Evolutionary conservation across 2,888 invertebrate genomes (phyloP).

Genomic region (Linyphia triangularis): DNA sequence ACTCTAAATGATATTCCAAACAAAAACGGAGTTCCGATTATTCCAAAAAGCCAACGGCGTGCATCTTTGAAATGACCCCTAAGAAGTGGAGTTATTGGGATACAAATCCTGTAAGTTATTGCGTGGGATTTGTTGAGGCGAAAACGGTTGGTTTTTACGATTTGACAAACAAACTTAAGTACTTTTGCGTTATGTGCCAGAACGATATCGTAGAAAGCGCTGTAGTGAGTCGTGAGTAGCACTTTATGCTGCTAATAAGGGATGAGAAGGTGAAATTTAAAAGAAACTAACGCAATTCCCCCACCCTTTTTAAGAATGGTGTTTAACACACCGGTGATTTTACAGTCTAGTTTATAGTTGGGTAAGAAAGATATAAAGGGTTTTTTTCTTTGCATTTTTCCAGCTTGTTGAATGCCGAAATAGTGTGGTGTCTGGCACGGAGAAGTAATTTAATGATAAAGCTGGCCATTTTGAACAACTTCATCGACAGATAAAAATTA

Average conservation of each 20-base stretch:
- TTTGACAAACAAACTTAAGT: slow-evolving; percentile 63
- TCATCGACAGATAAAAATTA: too few species aligned
- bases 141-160: slow-evolving; percentile 30
- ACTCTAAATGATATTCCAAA: not conserved
- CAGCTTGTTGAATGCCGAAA: too few species aligned
- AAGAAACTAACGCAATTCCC: not conserved
- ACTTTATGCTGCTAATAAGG: not conserved
- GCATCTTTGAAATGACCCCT: not conserved
- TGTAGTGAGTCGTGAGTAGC: not conserved
- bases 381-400: not conserved
- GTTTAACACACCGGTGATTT: not conserved
- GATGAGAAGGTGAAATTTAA: not conserved
- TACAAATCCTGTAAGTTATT: not conserved
- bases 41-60: not conserved
- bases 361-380: not conserved
- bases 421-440: too few species aligned
- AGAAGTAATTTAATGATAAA: too few species aligned
- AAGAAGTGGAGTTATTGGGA: not conserved
- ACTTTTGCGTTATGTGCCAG: slow-evolving; percentile 43
- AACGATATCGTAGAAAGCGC: slow-evolving; percentile 52
- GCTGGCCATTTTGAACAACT: too few species aligned
- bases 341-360: not conserved
- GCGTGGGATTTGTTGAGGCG: not conserved
- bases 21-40: not conserved
- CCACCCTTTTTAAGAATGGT: not conserved